phyloP scores from a whole-genome alignment of 2,888 invertebrate species.

The Drosophila greeni region DNA sequence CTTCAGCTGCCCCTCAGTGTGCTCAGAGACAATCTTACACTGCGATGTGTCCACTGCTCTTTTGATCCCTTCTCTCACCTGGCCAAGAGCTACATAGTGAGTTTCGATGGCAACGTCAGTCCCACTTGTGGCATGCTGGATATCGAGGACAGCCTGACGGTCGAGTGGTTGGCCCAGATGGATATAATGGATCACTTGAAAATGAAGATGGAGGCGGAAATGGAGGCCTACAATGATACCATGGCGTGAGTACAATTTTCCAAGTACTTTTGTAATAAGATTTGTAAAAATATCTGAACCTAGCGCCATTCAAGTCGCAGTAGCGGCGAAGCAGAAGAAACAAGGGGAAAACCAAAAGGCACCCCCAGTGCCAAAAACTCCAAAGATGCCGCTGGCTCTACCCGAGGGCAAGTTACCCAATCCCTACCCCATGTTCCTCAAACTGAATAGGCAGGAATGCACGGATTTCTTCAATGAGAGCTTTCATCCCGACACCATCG shows the following conservation, averaged over 20 bases:
- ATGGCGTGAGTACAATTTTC: constrained; percentile 29
- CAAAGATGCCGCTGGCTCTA: constrained; percentile 54
- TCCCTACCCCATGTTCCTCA: constrained; percentile 58
- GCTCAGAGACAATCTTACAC: constrained; percentile 63
- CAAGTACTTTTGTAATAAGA: no score
- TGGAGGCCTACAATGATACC: constrained; percentile 53
- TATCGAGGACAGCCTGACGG: constrained; percentile 57
- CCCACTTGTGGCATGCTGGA: constrained; percentile 55
- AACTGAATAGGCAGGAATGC: constrained; percentile 52
- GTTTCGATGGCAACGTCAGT: constrained; percentile 1
- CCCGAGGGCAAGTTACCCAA: constrained; percentile 59
- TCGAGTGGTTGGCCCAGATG: constrained; percentile 66
- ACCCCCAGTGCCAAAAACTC: background rate
- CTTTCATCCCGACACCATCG: constrained; percentile 55
- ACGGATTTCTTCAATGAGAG: constrained; percentile 41
- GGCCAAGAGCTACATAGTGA: constrained; percentile 53
- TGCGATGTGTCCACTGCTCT: constrained; percentile 68
- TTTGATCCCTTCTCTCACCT: constrained; percentile 73
- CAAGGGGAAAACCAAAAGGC: background rate
- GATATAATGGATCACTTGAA: constrained; percentile 57
- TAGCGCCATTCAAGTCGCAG: background rate
- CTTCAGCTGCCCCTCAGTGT: constrained; percentile 68
- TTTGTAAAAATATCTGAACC: no score
- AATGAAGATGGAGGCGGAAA: constrained; percentile 45
- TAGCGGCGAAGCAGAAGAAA: constrained; percentile 1